Evolutionary conservation across 2,797 vertebrate genomes (phyloP), one percentile per base, ranked within the genome.

Genomic region (Manis javanica): DNA sequence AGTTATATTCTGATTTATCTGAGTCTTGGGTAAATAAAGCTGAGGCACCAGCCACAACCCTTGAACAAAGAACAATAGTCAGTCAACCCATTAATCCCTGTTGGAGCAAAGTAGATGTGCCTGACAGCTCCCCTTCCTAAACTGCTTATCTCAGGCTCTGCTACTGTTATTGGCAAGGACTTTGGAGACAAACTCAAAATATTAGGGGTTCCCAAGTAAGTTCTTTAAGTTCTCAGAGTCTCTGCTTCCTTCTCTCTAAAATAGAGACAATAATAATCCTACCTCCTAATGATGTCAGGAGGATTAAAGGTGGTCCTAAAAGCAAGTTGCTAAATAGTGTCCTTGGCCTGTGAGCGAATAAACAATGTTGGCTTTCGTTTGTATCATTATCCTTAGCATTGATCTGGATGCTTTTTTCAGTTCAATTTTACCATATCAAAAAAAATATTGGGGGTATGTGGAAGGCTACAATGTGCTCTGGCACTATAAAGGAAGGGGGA

Each of bases 1-100:
- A 75, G 39, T 63, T 92, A 39, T n/a, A 34, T 78, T 90, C 57
- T 92, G 21, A 95, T 90, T 88, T 94, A 61, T 64, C 72, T 92
- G 88, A 85, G 24, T 72, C 59, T 93, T 57, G 49, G 51, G 71
- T 90, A 85, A 91, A 90, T 90, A 95, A 96, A 84, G 83, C 12
- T 29, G n/a, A 87, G 34, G 5, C 53, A 93, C 34, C 9, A 37
- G 24, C 34, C 19, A 83, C 39, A 63, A 74, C 19, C 23, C 57
- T 74, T 71, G 37, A 85, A 92, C 72, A 83, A 72, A 96, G 77
- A 90, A 66, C 49, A 64, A 24, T 16, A 59, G 55, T 77, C 87
- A 64, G 3, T 78, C 51, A 92, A 72, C 21, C 57, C 55, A n/a
- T 90, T 82, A 69, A 72, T 90, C 51, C 53, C 74, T 61, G 16